These are phyloP conservation scores for Micoletzkya japonica DNA, from an alignment of 2,888 invertebrate genomes.

Conservation along the genomic window DNA sequence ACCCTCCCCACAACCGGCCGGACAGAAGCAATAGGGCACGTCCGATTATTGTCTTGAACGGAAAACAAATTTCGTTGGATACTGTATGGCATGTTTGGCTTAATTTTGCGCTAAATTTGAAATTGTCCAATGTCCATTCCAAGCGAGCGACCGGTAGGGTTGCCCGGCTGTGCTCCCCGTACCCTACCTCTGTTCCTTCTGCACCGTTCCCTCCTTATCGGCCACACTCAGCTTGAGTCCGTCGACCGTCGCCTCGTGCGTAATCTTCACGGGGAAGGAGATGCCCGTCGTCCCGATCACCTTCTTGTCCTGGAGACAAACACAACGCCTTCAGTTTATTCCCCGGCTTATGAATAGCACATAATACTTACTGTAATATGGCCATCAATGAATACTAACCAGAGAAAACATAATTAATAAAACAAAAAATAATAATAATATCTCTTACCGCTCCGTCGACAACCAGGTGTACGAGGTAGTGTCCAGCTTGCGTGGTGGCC, in stretches of 20 bases:
- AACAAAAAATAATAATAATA: background rate
- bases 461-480: slow-evolving; percentile 14
- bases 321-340: background rate
- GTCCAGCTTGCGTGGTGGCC: slow-evolving; percentile 13
- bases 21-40: too few species aligned
- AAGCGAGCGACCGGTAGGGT: background rate
- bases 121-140: too few species aligned
- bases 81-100: too few species aligned
- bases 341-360: too few species aligned
- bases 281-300: slow-evolving; percentile 10
- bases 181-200: slow-evolving; percentile 19
- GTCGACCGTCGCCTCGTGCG: slow-evolving; percentile 20
- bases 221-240: slow-evolving; percentile 14
- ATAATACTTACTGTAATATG: background rate
- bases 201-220: slow-evolving; percentile 16
- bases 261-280: slow-evolving; percentile 23
- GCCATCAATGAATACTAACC: background rate
- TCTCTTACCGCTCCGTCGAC: slow-evolving; percentile 15
- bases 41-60: too few species aligned
- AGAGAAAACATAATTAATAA: background rate
- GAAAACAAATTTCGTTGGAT: too few species aligned
- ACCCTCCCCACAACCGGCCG: too few species aligned
- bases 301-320: slow-evolving; percentile 20
- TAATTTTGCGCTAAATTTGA: too few species aligned
- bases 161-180: background rate